Evolutionary conservation across 2,888 invertebrate genomes (phyloP).

Genomic region (Tenthredo amoena): DNA sequence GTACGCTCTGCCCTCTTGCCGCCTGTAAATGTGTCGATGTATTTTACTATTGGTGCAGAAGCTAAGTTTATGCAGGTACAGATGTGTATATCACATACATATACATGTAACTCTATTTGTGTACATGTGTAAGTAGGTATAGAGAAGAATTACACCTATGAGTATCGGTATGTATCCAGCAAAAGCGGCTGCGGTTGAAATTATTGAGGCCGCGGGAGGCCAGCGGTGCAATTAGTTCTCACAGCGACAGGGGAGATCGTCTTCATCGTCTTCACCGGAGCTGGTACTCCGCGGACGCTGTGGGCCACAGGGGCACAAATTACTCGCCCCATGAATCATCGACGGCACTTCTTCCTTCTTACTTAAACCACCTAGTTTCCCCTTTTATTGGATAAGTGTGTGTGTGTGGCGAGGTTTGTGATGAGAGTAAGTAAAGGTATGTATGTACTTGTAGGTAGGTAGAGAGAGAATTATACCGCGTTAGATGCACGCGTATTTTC

Average conservation of each 20-base stretch:
- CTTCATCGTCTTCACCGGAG: conserved; percentile 59
- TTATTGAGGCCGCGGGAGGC: conserved; percentile 56
- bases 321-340: conserved; percentile 66
- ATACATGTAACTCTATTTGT: neutral
- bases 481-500: too few species aligned
- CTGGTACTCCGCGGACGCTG: conserved; percentile 41
- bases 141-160: neutral
- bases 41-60: neutral
- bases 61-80: neutral
- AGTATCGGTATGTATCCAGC: neutral
- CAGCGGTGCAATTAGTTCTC: conserved; percentile 59
- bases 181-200: conserved; percentile 56
- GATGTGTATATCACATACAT: neutral
- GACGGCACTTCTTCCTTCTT: conserved; percentile 20
- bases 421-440: neutral
- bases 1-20: neutral
- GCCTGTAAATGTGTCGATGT: neutral
- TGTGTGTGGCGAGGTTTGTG: neutral
- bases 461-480: neutral
- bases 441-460: neutral
- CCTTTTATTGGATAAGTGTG: too few species aligned
- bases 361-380: neutral
- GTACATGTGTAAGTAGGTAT: neutral
- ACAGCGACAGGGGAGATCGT: conserved; percentile 58
- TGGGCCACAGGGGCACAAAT: conserved; percentile 58